phyloP scores from a whole-genome alignment of 2,888 invertebrate genomes.

The Sinohyriopsis cumingii region DNA sequence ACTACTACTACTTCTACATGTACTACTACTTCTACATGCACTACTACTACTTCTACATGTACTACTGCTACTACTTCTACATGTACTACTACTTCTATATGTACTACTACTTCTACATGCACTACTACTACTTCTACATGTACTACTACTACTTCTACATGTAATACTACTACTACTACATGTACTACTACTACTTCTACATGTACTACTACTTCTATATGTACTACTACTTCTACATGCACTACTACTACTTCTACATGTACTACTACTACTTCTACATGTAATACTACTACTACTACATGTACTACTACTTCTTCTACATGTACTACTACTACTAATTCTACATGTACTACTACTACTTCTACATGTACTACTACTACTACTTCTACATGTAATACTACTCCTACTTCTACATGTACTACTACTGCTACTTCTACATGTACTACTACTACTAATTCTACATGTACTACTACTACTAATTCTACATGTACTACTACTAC shows the following conservation, averaged over 20 bases:
- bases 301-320: conserved; percentile 3
- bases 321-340: conserved; percentile 1
- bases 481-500: conserved; percentile 3
- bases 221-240: too few species aligned
- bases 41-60: conserved; percentile 2
- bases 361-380: background rate
- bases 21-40: background rate
- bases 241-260: conserved; percentile 3
- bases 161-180: conserved; percentile 2
- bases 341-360: conserved; percentile 4
- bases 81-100: conserved; percentile 1
- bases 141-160: conserved; percentile 4
- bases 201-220: conserved; percentile 4
- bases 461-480: conserved; percentile 2
- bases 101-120: conserved; percentile 2
- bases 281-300: conserved; percentile 2
- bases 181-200: conserved; percentile 1
- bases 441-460: conserved; percentile 4
- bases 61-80: conserved; percentile 3
- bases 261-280: conserved; percentile 2
- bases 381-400: conserved; percentile 3
- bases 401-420: conserved; percentile 1
- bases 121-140: conserved; percentile 5
- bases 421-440: conserved; percentile 1
- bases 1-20: conserved; percentile 1